Evolutionary conservation across 2,888 invertebrate genomes (phyloP).

Genomic region (Drosophila neotestacea): DNA sequence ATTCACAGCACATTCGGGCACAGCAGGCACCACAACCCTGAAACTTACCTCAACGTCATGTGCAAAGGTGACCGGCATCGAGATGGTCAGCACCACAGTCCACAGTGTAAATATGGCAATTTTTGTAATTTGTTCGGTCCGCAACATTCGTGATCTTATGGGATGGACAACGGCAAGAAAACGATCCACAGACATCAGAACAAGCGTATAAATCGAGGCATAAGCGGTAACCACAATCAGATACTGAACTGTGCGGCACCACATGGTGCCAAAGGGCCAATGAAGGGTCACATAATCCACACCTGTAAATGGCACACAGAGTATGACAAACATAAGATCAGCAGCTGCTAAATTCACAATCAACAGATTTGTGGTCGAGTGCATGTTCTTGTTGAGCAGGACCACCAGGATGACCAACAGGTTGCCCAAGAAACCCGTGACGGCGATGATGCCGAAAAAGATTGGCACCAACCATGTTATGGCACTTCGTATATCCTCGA

Average conservation of each 20-base stretch:
- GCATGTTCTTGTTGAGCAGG: constrained; percentile 94
- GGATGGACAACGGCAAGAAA: constrained; percentile 97
- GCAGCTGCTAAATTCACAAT: constrained; percentile 96
- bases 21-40: constrained; percentile 52
- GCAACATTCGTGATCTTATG: constrained; percentile 92
- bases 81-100: constrained; percentile 90
- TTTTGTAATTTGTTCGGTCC: constrained; percentile 92
- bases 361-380: constrained; percentile 96
- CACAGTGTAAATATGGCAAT: constrained; percentile 91
- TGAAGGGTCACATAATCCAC: constrained; percentile 92
- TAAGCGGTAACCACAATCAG: constrained; percentile 95
- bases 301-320: constrained; percentile 97
- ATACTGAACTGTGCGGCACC: constrained; percentile 96
- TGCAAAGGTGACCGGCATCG: constrained; percentile 90
- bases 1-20: constrained; percentile 72
- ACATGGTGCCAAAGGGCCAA: constrained; percentile 95
- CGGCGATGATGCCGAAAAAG: constrained; percentile 93
- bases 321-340: constrained; percentile 94
- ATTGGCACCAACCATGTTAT: constrained; percentile 89
- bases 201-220: constrained; percentile 96
- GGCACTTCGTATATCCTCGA: constrained; percentile 43
- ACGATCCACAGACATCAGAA: constrained; percentile 95
- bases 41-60: constrained; percentile 88
- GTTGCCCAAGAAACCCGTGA: constrained; percentile 95
- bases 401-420: constrained; percentile 95